A percentile compares a stretch with the other conserved stretches of the same genome.
phyloP scores from a whole-genome alignment of 2,113 vertebrate species.

The Neogobius melanostomus region DNA sequence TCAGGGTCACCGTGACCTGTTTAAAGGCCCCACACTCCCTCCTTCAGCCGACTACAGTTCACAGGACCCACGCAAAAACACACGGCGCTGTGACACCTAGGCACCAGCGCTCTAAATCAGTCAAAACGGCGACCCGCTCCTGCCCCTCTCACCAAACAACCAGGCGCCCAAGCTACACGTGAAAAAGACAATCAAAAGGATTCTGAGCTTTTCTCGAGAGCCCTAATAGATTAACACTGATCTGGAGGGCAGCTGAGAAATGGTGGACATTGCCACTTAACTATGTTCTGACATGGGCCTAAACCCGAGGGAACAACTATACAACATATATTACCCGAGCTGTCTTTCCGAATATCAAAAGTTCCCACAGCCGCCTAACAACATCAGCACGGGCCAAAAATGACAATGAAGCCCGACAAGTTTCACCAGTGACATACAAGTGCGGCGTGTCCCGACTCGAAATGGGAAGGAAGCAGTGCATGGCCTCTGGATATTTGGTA shows the following conservation, averaged over 20 bases:
- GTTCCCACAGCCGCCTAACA: constrained; percentile 1
- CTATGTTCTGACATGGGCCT: too few species aligned
- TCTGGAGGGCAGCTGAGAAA: too few species aligned
- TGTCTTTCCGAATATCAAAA: background rate
- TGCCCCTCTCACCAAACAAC: constrained; percentile 55
- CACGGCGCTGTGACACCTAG: constrained; percentile 24
- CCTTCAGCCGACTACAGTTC: background rate
- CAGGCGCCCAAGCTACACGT: constrained; percentile 29
- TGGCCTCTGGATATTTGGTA: constrained; percentile 36
- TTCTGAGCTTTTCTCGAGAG: background rate
- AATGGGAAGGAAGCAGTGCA: constrained; percentile 23
- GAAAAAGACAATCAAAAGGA: constrained; percentile 49
- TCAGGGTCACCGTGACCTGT: constrained; percentile 52
- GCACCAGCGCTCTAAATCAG: constrained; percentile 23
- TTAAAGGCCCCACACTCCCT: constrained; percentile 8
- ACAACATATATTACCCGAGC: too few species aligned
- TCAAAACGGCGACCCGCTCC: background rate
- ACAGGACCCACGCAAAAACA: constrained; percentile 13
- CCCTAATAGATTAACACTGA: too few species aligned
- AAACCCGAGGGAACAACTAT: too few species aligned
- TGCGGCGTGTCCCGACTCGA: constrained; percentile 60
- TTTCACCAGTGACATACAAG: constrained; percentile 63
- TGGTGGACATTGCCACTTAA: too few species aligned
- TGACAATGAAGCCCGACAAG: constrained; percentile 62
- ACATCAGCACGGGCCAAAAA: constrained; percentile 30